These are phyloP conservation scores for Stictonetta naevosa DNA, from an alignment of 2,113 vertebrate genomes.

Conservation along the genomic window DNA sequence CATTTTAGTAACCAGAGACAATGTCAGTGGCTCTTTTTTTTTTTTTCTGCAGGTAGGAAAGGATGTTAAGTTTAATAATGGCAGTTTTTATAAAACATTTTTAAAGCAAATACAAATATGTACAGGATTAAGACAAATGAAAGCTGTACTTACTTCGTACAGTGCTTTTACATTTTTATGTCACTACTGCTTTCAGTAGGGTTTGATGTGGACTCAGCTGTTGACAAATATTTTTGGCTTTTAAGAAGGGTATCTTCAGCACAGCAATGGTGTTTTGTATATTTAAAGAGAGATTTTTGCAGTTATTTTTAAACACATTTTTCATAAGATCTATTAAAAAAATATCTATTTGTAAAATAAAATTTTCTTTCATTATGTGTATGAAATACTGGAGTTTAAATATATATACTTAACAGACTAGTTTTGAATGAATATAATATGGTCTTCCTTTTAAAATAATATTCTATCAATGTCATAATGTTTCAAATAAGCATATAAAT, in stretches of 20 bases:
- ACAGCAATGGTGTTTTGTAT: slow-evolving; percentile 68
- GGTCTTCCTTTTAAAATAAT: slow-evolving; percentile 69
- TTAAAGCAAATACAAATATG: slow-evolving; percentile 50
- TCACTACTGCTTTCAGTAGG: slow-evolving; percentile 68
- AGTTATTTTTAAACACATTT: slow-evolving; percentile 77
- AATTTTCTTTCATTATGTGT: slow-evolving; percentile 70
- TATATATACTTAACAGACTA: slow-evolving; percentile 71
- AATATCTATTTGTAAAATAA: slow-evolving; percentile 75
- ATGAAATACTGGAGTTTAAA: slow-evolving; percentile 75
- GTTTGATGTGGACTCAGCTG: slow-evolving; percentile 42
- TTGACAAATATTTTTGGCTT: slow-evolving; percentile 62
- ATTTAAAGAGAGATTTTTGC: slow-evolving; percentile 76
- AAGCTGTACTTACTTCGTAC: slow-evolving; percentile 62
- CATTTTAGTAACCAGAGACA: not conserved
- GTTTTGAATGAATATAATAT: slow-evolving; percentile 77
- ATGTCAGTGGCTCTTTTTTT: slow-evolving; percentile 3
- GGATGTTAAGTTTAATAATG: slow-evolving; percentile 26
- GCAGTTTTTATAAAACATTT: slow-evolving; percentile 75
- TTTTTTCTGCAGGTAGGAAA: slow-evolving; percentile 59
- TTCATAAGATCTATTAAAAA: slow-evolving; percentile 67
- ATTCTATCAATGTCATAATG: slow-evolving; percentile 62
- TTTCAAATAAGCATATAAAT: slow-evolving; percentile 73
- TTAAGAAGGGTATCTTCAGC: slow-evolving; percentile 54
- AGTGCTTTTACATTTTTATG: slow-evolving; percentile 71
- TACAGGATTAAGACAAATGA: slow-evolving; percentile 46